A percentile compares a stretch with the other conserved stretches of the same genome.
Evolutionary conservation across 2,113 vertebrate species (phyloP).

Genomic region (Platichthys flesus): DNA sequence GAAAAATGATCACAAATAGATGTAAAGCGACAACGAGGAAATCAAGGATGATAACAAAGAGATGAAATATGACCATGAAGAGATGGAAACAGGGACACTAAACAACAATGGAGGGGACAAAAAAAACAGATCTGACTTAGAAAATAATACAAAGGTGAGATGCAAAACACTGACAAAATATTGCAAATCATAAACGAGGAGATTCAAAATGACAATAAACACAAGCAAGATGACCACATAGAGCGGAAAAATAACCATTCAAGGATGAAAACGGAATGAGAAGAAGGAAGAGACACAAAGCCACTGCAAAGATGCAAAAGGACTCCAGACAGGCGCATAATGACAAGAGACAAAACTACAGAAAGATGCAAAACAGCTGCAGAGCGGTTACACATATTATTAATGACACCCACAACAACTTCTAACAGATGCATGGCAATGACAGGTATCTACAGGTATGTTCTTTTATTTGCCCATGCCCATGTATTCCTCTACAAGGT

Average conservation of each 20-base stretch:
- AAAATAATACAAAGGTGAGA: background rate
- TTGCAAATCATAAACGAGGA: background rate
- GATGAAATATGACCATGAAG: background rate
- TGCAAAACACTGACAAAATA: too few relatives aligned
- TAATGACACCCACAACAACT: too few relatives aligned
- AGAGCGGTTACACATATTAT: too few relatives aligned
- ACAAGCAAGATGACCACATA: background rate
- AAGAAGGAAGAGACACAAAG: background rate
- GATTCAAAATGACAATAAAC: background rate
- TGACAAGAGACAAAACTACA: too few relatives aligned
- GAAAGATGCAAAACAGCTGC: too few relatives aligned
- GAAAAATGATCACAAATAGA: background rate
- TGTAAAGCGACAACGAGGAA: background rate
- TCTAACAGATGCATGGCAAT: too few relatives aligned
- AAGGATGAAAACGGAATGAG: too few relatives aligned
- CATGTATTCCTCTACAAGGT: conserved; percentile 28
- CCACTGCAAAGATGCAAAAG: background rate
- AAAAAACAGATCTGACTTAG: background rate
- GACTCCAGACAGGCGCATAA: too few relatives aligned
- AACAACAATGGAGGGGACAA: background rate
- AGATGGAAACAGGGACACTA: background rate
- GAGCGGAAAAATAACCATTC: too few relatives aligned
- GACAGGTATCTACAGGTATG: too few relatives aligned
- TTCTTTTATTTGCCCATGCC: background rate
- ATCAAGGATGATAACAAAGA: background rate